Percentiles rank a stretch among this genome's conserved stretches.
phyloP scores from a whole-genome alignment of 2,888 invertebrate genomes.

The Hydrotaea cyrtoneurina region DNA sequence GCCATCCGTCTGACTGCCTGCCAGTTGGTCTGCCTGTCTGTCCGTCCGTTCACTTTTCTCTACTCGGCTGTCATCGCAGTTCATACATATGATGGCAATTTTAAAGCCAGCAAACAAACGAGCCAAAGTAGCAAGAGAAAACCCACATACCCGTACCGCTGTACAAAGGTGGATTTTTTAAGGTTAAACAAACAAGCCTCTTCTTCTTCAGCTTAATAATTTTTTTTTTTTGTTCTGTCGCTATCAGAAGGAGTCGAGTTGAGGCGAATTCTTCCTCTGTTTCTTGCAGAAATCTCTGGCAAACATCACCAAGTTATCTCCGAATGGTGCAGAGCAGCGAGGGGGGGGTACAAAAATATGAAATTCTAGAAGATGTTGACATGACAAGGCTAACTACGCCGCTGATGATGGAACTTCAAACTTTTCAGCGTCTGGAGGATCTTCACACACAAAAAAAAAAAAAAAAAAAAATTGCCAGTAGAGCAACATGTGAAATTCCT shows the following conservation, averaged over 20 bases:
- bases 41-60: constrained; percentile 59
- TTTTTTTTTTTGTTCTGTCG: neutral
- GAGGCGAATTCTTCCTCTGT: too few relatives aligned
- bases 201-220: neutral
- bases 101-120: constrained; percentile 38
- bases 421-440: constrained; percentile 10
- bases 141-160: neutral
- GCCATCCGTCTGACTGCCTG: constrained; percentile 40
- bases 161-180: constrained; percentile 48
- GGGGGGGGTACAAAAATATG: constrained; percentile 62
- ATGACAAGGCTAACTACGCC: constrained; percentile 67
- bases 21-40: constrained; percentile 17
- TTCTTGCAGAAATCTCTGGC: neutral
- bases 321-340: constrained; percentile 27
- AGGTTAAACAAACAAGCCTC: constrained; percentile 16
- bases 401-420: constrained; percentile 29
- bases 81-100: constrained; percentile 65
- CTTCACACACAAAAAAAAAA: too few relatives aligned
- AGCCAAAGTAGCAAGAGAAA: neutral
- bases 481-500: constrained; percentile 29
- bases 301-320: neutral
- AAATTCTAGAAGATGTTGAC: constrained; percentile 71
- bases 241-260: neutral
- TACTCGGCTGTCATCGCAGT: constrained; percentile 61
- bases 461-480: neutral